Evolutionary conservation across 2,888 invertebrate species (phyloP), one percentile per base, ranked within the genome.

Genomic region (Pristionchus maxplancki): DNA sequence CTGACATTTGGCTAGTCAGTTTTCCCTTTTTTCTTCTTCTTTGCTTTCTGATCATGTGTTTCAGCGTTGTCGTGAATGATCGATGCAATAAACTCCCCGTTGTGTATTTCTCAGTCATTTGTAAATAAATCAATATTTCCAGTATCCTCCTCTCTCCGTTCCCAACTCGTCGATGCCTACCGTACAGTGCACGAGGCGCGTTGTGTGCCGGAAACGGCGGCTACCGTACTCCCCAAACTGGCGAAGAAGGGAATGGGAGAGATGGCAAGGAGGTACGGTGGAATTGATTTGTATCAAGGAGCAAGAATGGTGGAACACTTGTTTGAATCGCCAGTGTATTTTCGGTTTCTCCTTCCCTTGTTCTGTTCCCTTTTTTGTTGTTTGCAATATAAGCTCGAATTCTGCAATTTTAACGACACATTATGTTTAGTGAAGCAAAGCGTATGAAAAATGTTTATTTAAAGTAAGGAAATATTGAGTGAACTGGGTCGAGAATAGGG

Each of bases 181-280:
- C 82, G 82, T 83, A 53, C 44, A 4, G 24, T 83, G 0, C 50
- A 53, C 82, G 82, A 83, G 82, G 50, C 82, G 6, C 50, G 53
- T 34, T 83, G 82, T 83, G 53, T 83, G 50, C 82, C 82, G 11
- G 44, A 50, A 31, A 44, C 53, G 37, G 82, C 82, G 53, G 82
- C 82, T 83, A 83, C 82, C 53, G 82, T 83, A 83, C 82, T 83
- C 34, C 82, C 82, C 28, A 34, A 83, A 13, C 13, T 83, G n/a
- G 82, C 34, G 53, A 24, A 15, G 53, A 83, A 17, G 24, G 82
- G 82, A 53, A 50, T 34, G 37, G 78, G 44, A 78, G 78, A 78
- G 44, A 44, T 78, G 44, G 37, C 78, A 8, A 44, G 78, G 78
- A 78, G 78, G 78, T 78, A 78, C 28, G 9, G n/a, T 28, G 28